phyloP scores from a whole-genome alignment of 1,140 invertebrate species.

The Eupeodes corollae region DNA sequence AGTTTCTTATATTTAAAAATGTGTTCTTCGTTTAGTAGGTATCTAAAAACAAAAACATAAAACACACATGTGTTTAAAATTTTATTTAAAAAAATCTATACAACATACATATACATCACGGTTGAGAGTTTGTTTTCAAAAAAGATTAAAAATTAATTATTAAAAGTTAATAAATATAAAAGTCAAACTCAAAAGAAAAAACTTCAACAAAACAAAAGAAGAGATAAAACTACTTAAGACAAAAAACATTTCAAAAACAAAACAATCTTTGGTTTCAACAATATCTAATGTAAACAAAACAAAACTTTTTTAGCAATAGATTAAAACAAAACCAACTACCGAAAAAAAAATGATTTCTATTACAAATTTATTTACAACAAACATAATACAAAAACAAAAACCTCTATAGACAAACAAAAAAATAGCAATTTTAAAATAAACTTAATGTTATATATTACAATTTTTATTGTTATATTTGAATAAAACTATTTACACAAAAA shows the following conservation, averaged over 20 bases:
- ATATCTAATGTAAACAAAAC: too few relatives aligned
- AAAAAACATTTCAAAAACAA: neutral
- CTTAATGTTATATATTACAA: constrained; percentile 4
- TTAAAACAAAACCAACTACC: constrained; percentile 9
- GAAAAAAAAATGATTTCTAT: constrained; percentile 9
- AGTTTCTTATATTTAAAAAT: too few relatives aligned
- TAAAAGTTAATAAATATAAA: neutral
- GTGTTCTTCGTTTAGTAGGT: too few relatives aligned
- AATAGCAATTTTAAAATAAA: constrained; percentile 8
- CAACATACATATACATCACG: too few relatives aligned
- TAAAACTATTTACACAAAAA: constrained; percentile 8
- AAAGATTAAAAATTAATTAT: neutral
- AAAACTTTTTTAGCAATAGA: neutral
- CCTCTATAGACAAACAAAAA: neutral
- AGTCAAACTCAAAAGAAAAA: neutral
- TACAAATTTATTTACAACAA: constrained; percentile 3
- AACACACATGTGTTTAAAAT: too few relatives aligned
- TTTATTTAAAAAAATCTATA: too few relatives aligned
- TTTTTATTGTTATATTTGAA: neutral
- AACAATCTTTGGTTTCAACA: neutral
- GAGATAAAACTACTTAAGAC: constrained; percentile 8
- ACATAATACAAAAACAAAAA: constrained; percentile 8
- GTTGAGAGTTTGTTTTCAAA: too few relatives aligned
- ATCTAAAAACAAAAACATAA: too few relatives aligned
- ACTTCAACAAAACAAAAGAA: neutral